phyloP scores from a whole-genome alignment of 2,797 vertebrate genomes.

The Buceros bicornis region DNA sequence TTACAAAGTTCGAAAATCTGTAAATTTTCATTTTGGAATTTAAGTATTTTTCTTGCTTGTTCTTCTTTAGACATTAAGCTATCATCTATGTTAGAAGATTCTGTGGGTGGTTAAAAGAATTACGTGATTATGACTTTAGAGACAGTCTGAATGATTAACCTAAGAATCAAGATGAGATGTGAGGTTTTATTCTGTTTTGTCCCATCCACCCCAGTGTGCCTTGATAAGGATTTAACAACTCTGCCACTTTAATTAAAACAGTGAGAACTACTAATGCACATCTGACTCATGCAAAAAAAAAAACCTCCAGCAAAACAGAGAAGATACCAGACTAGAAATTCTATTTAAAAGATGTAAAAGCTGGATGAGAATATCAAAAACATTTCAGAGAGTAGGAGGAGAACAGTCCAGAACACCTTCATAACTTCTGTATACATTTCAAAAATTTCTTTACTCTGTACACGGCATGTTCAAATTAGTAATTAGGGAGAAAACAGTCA shows the following conservation, averaged over 20 bases:
- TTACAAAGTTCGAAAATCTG: not conserved
- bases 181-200: constrained; percentile 25
- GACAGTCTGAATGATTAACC: not conserved
- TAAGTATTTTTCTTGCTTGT: not conserved
- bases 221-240: constrained; percentile 16
- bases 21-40: not conserved
- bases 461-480: not conserved
- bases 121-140: not conserved
- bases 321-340: constrained; percentile 30
- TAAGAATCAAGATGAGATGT: not conserved
- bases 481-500: not conserved
- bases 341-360: constrained; percentile 26
- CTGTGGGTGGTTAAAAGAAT: not conserved
- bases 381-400: constrained; percentile 21
- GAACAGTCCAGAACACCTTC: constrained; percentile 51
- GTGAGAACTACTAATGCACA: constrained; percentile 45
- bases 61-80: not conserved
- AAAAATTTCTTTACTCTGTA: constrained; percentile 19
- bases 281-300: constrained; percentile 39
- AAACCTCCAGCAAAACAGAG: constrained; percentile 6
- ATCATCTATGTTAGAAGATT: not conserved
- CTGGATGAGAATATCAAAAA: constrained; percentile 38
- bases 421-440: constrained; percentile 16
- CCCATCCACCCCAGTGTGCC: not conserved
- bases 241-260: constrained; percentile 45